Base-by-base conservation (phyloP, 2,888 invertebrate species). In the Acanthosepion lycidas region DNA sequence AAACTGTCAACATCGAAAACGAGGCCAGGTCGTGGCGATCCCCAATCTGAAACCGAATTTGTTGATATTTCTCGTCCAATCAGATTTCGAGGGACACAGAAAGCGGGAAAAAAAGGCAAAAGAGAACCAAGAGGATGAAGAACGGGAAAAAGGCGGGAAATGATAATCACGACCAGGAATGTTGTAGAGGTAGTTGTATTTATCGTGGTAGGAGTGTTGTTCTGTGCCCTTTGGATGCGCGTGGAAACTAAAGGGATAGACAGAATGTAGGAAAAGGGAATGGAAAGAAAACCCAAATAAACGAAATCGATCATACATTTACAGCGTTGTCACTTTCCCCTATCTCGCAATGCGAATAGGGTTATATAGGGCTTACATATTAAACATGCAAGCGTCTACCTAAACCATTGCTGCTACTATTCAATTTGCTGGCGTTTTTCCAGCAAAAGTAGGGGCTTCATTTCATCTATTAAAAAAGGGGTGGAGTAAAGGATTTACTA, bases 11-110 rank as follows among this genome's bases (percentile, higher is more conserved):
- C 78, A 78, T 33, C 78, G 78, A 78, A 78, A 78, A 78, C 78
- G 78, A 78, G 78, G 78, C 78, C n/a, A 78, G 78, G 78, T 78
- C 78, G 78, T 78, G 78, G 78, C 78, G 78, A 78, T 78, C 78
- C 78, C 78, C n/a, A 78, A 78, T 15, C n/a, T n/a, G 78, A 78
- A 78, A 23, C 12, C 78, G n/a, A n/a, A n/a, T 78, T n/a, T 78
- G 78, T 78, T 78, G 78, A 78, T 78, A 78, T 78, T 78, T 78
- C 12, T 78, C 78, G 12, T 78, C 78, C 78, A 78, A 78, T 78
- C n/a, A 78, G 78, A 78, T 78, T 78, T n/a, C 78, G 78, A 78
- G 78, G 78, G n/a, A 78, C 23, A 33, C 78, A 15, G n/a, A 78
- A n/a, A 78, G n/a, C n/a, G n/a, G n/a, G 78, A 59, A 59, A n/a